Base-by-base conservation (phyloP, 2,797 vertebrate species). In the Enteromius thamalakanensis region DNA sequence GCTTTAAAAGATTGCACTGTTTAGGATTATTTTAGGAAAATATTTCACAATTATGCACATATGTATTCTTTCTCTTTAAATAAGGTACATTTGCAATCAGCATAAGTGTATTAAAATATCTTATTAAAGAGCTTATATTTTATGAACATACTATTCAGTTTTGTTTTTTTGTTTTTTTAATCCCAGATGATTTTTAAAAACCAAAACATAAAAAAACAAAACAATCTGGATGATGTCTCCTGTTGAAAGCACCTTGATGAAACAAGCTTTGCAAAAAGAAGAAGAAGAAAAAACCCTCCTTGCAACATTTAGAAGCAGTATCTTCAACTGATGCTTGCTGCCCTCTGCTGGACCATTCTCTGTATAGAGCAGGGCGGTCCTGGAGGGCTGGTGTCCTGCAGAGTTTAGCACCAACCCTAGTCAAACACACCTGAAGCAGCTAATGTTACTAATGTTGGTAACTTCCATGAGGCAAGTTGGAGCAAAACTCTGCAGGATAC, bases 261-360 rank as follows among this genome's bases (percentile, higher is more conserved):
- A 72, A 47, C 42, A 10, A 17, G 49, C 9, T 51, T 37, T 55
- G 7, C 62, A 64, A 32, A 23, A 58, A 58, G 23, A 23, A 47
- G 4, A 14, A 45, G 12, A 45, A 45, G 12, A 47, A 47, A 47
- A 47, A 47, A 47, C 11, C 45, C n/a, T 26, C 8, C 47, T 19
- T 32, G 7, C 15, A 34, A 32, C 15, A 0, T n/a, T 26, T 8
- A 15, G 15, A 64, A 80, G 42, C 17, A 53, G 3, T 14, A 15
- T 76, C 19, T 77, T 70, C 21, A 70, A 47, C 53, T 78, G 51
- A 71, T 64, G 65, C 55, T 71, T 83, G 42, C 75, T 78, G 82
- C 82, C 75, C 65, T 71, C 82, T 83, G 42, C 55, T 83, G 82
- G 55, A 26, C 65, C 14, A 55, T 75, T 75, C 49, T 75, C 29